Evolutionary conservation across 2,797 vertebrate genomes (phyloP).

Genomic region (Artibeus lituratus): DNA sequence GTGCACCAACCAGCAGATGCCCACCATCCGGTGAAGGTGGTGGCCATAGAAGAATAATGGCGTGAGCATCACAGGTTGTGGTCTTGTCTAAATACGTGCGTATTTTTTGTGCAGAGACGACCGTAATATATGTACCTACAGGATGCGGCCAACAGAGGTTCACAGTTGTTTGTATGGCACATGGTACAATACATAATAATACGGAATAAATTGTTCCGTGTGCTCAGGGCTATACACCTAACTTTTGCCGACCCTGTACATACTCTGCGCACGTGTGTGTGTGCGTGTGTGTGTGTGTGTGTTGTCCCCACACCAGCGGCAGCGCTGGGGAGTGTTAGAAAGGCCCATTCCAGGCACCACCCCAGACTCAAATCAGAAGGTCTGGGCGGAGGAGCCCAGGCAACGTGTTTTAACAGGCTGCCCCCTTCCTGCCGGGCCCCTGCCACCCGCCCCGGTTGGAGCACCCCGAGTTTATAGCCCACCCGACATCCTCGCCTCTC

Average conservation of each 20-base stretch:
- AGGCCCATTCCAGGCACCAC: not conserved
- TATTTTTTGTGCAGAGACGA: not conserved
- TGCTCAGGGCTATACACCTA: not conserved
- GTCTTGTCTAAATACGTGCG: not conserved
- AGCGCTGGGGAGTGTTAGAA: not conserved
- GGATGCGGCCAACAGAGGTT: not conserved
- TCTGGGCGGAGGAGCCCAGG: not conserved
- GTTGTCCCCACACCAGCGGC: not conserved
- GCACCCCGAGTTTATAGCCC: not conserved
- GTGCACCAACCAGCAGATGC: accelerated
- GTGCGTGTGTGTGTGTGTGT: not conserved
- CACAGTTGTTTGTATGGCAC: not conserved
- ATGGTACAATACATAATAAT: not conserved
- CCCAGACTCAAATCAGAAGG: not conserved
- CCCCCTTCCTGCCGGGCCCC: accelerated
- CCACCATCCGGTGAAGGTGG: accelerated
- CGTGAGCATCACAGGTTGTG: not conserved
- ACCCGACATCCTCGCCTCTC: not conserved
- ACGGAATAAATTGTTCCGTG: not conserved
- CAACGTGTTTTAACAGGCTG: accelerated
- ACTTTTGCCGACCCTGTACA: not conserved
- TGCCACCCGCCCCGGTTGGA: not conserved
- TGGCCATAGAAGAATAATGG: accelerated
- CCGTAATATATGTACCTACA: not conserved
- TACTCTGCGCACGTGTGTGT: not conserved